phyloP scores from a whole-genome alignment of 2,797 vertebrate species.

The Gymnocypris eckloni region DNA sequence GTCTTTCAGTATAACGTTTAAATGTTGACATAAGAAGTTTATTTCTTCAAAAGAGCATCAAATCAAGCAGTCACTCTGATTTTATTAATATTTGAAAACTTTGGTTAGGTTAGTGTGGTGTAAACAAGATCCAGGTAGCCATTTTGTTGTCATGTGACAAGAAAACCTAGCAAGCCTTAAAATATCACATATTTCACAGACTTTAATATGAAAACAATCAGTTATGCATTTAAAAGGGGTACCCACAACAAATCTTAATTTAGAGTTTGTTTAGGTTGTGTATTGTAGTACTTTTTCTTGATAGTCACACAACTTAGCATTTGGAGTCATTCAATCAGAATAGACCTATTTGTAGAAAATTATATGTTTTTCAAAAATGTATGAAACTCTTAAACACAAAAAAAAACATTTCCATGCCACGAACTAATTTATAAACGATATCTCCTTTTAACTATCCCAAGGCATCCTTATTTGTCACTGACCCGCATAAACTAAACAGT shows the following conservation, averaged over 20 bases:
- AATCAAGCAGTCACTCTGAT: background rate
- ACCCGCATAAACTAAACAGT: background rate
- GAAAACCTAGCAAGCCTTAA: background rate
- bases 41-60: background rate
- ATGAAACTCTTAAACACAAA: background rate
- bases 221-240: background rate
- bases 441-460: background rate
- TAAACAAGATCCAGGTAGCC: background rate
- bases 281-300: background rate
- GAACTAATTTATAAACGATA: background rate
- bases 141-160: background rate
- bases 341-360: background rate
- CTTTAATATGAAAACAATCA: background rate
- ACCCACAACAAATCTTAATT: no score
- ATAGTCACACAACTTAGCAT: background rate
- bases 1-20: background rate
- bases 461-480: background rate
- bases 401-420: background rate
- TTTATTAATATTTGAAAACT: background rate
- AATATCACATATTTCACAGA: no score
- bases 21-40: background rate
- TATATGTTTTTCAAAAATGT: background rate
- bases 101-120: background rate
- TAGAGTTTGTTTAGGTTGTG: background rate
- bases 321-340: background rate